These are phyloP conservation scores for Aplochiton taeniatus DNA, from an alignment of 2,797 vertebrate species.

Conservation along the genomic window DNA sequence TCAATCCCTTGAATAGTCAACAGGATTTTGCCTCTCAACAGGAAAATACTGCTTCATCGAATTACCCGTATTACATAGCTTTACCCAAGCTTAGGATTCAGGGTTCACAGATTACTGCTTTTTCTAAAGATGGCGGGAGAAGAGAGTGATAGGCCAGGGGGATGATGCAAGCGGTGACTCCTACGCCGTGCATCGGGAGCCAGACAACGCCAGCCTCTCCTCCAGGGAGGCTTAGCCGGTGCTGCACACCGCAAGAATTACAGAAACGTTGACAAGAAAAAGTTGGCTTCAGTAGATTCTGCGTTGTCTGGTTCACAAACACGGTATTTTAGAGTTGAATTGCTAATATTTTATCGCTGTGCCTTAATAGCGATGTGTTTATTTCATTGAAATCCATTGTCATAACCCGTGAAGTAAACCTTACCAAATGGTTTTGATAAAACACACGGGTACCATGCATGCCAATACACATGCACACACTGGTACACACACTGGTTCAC, in stretches of 20 bases:
- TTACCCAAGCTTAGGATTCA: conserved; percentile 81
- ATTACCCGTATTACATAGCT: conserved; percentile 83
- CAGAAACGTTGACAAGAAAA: too few relatives aligned
- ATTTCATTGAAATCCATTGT: too few relatives aligned
- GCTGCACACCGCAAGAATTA: too few relatives aligned
- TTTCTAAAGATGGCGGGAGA: conserved; percentile 63
- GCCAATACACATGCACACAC: background rate
- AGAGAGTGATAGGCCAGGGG: conserved; percentile 48
- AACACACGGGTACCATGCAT: background rate
- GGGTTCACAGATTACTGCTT: conserved; percentile 77
- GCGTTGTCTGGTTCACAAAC: too few relatives aligned
- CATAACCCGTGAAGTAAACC: too few relatives aligned
- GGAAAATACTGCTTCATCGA: conserved; percentile 80
- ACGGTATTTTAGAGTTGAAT: too few relatives aligned
- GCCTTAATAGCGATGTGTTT: too few relatives aligned
- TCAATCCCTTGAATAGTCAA: conserved; percentile 80
- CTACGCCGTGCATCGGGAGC: conserved; percentile 19
- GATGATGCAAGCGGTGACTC: conserved; percentile 38
- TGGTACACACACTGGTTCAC: background rate
- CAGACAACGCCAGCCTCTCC: background rate
- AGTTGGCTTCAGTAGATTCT: conserved; percentile 1
- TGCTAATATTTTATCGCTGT: too few relatives aligned
- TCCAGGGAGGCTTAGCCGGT: background rate
- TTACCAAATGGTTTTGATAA: too few relatives aligned
- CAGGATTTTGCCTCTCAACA: conserved; percentile 79